phyloP scores from a whole-genome alignment of 2,797 vertebrate species.

The Onychomys arenicola region DNA sequence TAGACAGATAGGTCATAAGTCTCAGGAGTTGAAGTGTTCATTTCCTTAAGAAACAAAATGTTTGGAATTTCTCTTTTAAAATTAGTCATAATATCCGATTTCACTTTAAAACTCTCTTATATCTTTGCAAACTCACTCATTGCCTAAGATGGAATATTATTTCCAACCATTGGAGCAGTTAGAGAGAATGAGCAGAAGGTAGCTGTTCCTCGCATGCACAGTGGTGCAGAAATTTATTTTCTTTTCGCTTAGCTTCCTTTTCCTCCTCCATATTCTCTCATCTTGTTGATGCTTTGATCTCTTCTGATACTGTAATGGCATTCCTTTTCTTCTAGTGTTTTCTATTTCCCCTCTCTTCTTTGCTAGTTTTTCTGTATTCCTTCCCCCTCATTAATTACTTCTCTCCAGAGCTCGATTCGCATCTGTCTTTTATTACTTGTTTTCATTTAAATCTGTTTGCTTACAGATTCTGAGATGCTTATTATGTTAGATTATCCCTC shows the following conservation, averaged over 20 bases:
- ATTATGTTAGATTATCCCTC: not conserved
- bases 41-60: conserved; percentile 57
- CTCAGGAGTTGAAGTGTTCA: not conserved
- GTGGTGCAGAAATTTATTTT: fast-evolving
- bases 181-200: not conserved
- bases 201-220: not conserved
- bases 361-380: not conserved
- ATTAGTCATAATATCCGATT: not conserved
- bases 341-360: not conserved
- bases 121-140: conserved; percentile 9
- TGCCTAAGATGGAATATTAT: not conserved
- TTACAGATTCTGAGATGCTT: not conserved
- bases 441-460: not conserved
- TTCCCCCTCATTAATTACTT: not conserved
- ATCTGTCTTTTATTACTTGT: not conserved
- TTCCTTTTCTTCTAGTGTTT: not conserved
- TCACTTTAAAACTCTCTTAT: conserved; percentile 49
- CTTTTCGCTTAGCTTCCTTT: not conserved
- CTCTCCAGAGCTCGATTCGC: not conserved
- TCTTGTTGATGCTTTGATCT: not conserved
- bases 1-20: not conserved
- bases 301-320: not conserved
- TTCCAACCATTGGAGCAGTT: not conserved
- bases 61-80: conserved; percentile 46
- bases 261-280: not conserved